phyloP scores from a whole-genome alignment of 2,113 vertebrate species.

The Telmatochromis brachygnathus region DNA sequence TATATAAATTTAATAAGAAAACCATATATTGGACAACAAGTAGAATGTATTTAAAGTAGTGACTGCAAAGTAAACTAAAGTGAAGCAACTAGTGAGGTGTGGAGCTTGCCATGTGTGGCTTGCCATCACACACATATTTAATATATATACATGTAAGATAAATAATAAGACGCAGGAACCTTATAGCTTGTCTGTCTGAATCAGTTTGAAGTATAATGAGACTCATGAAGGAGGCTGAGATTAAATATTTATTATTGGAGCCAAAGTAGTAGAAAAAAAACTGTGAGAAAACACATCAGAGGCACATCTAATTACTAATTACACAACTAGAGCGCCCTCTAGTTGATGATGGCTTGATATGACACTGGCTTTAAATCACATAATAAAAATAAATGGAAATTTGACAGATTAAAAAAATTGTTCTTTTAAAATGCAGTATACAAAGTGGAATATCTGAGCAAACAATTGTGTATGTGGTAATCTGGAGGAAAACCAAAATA shows the following conservation, averaged over 20 bases:
- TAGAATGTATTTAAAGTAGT: background rate
- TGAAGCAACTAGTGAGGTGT: background rate
- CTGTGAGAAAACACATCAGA: accelerated
- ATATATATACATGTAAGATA: background rate
- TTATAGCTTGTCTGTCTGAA: background rate
- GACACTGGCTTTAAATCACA: background rate
- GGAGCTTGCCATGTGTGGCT: background rate
- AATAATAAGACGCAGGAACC: background rate
- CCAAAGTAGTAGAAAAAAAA: background rate
- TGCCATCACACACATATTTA: background rate
- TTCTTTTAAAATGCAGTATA: background rate
- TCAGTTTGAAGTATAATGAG: background rate
- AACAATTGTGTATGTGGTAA: background rate
- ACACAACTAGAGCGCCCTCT: background rate
- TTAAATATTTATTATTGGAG: accelerated
- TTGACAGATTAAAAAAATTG: background rate
- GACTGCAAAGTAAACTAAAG: background rate
- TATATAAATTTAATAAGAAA: background rate
- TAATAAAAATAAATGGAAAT: background rate
- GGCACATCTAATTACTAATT: background rate
- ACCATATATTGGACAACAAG: background rate
- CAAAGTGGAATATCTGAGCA: background rate
- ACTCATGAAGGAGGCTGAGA: background rate
- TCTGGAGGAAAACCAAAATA: background rate
- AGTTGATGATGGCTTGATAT: background rate